Conservation (phyloP, 2,113 vertebrate genomes). For the Labeo catla region DNA sequence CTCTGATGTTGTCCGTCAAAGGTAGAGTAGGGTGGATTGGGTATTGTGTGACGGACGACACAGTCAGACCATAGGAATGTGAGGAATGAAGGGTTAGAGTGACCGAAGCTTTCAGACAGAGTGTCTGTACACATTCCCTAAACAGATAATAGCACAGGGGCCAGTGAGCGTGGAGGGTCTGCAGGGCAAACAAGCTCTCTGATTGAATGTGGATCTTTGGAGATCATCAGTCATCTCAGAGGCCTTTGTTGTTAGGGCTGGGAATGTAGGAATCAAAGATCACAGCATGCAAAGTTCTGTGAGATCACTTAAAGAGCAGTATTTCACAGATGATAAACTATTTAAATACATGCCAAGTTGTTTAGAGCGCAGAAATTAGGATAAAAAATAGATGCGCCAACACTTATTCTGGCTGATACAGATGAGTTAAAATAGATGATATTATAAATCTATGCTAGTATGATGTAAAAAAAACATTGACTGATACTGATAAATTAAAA, state of each 20-base stretch:
- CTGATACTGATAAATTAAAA: background rate
- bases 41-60: slow-evolving; percentile 40
- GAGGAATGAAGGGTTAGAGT: slow-evolving; percentile 66
- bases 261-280: background rate
- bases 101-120: slow-evolving; percentile 25
- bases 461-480: background rate
- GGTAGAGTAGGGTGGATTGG: slow-evolving; percentile 36
- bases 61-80: slow-evolving; percentile 68
- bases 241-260: background rate
- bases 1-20: slow-evolving; percentile 52
- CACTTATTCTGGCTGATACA: background rate
- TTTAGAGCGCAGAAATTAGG: background rate
- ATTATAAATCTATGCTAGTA: too few relatives aligned
- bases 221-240: slow-evolving; percentile 22
- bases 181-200: slow-evolving; percentile 1
- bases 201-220: slow-evolving; percentile 24
- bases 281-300: background rate
- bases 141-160: slow-evolving; percentile 18
- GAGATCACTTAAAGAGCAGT: background rate
- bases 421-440: background rate
- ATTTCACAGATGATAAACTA: background rate
- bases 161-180: slow-evolving; percentile 9
- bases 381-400: background rate
- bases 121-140: slow-evolving; percentile 23
- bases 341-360: background rate